Evolutionary conservation across 2,888 invertebrate genomes (phyloP), one percentile per base, ranked within the genome.

Genomic region (Hipparchia semele): DNA sequence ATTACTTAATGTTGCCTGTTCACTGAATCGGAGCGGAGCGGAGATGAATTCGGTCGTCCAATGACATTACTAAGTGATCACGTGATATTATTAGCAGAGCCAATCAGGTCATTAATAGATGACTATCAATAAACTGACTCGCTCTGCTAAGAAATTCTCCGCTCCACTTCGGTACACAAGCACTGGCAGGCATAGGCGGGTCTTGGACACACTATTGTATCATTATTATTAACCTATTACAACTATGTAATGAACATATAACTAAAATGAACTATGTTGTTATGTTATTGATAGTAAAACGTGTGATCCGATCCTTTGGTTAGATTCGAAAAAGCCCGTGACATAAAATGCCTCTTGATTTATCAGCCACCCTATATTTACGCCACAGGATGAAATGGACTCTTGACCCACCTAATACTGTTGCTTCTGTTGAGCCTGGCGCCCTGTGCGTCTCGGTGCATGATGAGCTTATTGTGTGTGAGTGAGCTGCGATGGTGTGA

Each of bases 371-470:
- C n/a, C n/a, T 68, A 51, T 68, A 39, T 9, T 60, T 49, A 68
- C 68, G 68, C 33, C 60, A 61, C 51, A 53, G 33, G 61, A 69
- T 51, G 69, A 69, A 53, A 69, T 61, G 69, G 39, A 51, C 53
- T 61, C 49, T 54, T 9, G 80, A 91, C 94, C 94, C 92, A 98
- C 98, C 98, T 98, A 91, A 98, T 98, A 87, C 98, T 98, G 94
- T 98, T 98, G 94, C 98, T 98, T 87, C 98, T 95, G 91, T 97
- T 98, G 80, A 98, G 94, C 85, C 98, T 95, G 78, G 95, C 94
- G 83, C 89, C 90, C 84, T 95, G 95, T 81, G 95, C 94, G 84
- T 94, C 94, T 74, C 94, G 94, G 86, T 95, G 95, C 90, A 94
- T 87, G 91, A 94, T 92, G 86, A 94, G 94, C 87, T 94, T 94